phyloP scores from a whole-genome alignment of 2,888 invertebrate species.

The Tetheella fluctuosa region DNA sequence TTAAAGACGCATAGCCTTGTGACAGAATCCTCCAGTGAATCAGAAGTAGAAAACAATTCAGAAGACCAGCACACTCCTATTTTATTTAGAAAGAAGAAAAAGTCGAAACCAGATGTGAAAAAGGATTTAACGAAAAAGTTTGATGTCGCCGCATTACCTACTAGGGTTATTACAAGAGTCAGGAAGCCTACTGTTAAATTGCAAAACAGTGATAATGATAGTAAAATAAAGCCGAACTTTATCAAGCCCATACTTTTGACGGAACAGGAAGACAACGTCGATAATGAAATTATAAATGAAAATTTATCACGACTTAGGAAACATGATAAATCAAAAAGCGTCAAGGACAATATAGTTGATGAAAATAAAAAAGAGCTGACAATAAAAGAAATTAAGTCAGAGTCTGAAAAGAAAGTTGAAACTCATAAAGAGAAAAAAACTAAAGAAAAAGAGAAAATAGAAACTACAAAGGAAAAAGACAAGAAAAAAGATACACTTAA shows the following conservation, averaged over 20 bases:
- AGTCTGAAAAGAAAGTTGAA: slow-evolving; percentile 9
- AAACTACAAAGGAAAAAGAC: slow-evolving; percentile 31
- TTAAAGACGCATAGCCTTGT: slow-evolving; percentile 31
- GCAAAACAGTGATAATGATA: slow-evolving; percentile 25
- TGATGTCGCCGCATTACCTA: slow-evolving; percentile 55
- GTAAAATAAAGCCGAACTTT: not conserved
- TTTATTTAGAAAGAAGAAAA: slow-evolving; percentile 49
- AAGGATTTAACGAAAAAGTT: slow-evolving; percentile 61
- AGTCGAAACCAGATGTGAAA: slow-evolving; percentile 46
- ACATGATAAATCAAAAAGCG: slow-evolving; percentile 43
- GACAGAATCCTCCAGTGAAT: slow-evolving; percentile 64
- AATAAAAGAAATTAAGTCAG: slow-evolving; percentile 16
- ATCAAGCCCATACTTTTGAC: slow-evolving; percentile 52
- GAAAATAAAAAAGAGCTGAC: slow-evolving; percentile 13
- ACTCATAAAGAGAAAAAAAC: slow-evolving; percentile 16
- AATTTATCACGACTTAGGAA: slow-evolving; percentile 60
- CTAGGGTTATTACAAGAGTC: slow-evolving; percentile 63
- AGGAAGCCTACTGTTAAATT: slow-evolving; percentile 66
- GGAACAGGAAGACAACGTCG: slow-evolving; percentile 60
- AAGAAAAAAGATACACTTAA: not conserved
- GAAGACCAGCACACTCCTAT: slow-evolving; percentile 58
- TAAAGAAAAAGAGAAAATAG: slow-evolving; percentile 31
- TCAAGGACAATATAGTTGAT: slow-evolving; percentile 29
- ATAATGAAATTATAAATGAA: slow-evolving; percentile 62
- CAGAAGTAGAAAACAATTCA: slow-evolving; percentile 58